Percentiles rank a stretch among this genome's conserved stretches.
phyloP scores from a whole-genome alignment of 1,140 invertebrate species.

The Paralvinella palmiformis region DNA sequence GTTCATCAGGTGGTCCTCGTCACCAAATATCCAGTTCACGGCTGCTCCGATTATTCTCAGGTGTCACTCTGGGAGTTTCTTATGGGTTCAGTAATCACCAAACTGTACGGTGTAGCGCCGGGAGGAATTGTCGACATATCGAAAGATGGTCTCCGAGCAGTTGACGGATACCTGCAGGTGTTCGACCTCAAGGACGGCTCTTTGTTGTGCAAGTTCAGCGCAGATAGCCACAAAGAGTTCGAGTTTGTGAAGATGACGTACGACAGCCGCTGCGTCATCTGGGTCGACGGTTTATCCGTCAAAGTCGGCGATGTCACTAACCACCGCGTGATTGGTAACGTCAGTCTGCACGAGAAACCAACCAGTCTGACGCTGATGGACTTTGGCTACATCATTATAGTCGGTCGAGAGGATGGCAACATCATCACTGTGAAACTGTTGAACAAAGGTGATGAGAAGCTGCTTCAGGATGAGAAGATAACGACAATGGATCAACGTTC shows the following conservation, averaged over 20 bases:
- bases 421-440: conserved; percentile 19
- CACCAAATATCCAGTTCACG: conserved; percentile 2
- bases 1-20: conserved; percentile 9
- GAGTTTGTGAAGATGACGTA: conserved; percentile 12
- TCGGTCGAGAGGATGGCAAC: conserved; percentile 19
- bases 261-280: conserved; percentile 16
- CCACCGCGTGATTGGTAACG: neutral
- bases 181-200: conserved; percentile 11
- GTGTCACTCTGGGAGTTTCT: conserved; percentile 14
- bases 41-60: neutral
- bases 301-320: conserved; percentile 3
- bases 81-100: conserved; percentile 2
- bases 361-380: conserved; percentile 13
- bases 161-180: conserved; percentile 16
- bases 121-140: conserved; percentile 14
- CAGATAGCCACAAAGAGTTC: neutral
- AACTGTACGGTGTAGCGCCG: conserved; percentile 6
- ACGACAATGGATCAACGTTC: conserved; percentile 1
- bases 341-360: conserved; percentile 14
- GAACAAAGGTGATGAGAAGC: neutral
- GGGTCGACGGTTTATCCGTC: conserved; percentile 8
- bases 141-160: conserved; percentile 16
- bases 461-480: neutral
- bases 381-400: conserved; percentile 17
- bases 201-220: conserved; percentile 2